A percentile compares a stretch with the other conserved stretches of the same genome.
Conservation (phyloP, 2,888 invertebrate species). For the Clivina fossor region DNA sequence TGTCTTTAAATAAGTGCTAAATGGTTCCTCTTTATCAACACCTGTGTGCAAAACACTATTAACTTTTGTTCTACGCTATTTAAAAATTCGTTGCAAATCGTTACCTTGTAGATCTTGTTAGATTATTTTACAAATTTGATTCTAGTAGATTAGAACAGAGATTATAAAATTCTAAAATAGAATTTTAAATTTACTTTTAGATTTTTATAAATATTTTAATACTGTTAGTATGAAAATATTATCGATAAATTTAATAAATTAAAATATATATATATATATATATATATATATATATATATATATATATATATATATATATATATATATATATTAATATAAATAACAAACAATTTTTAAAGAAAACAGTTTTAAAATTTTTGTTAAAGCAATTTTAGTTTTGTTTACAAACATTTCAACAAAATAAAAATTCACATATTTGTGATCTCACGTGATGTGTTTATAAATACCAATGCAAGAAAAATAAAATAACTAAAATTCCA, state of each 20-base stretch:
- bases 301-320: too few species aligned
- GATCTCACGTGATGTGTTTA: background rate
- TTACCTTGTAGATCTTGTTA: background rate
- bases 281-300: too few species aligned
- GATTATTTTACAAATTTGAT: background rate
- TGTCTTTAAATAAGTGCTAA: background rate
- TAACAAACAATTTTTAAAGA: slow-evolving; percentile 3
- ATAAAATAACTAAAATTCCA: background rate
- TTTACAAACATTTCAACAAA: background rate
- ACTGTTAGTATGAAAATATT: too few species aligned
- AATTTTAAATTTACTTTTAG: background rate
- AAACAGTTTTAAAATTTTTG: too few species aligned
- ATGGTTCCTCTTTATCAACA: background rate
- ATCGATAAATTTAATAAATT: too few species aligned
- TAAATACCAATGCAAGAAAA: background rate
- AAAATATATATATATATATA: too few species aligned
- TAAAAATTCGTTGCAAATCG: background rate
- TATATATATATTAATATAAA: too few species aligned
- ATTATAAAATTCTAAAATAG: background rate
- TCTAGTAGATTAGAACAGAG: too few species aligned
- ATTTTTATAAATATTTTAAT: background rate
- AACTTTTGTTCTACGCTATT: background rate
- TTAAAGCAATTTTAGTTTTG: too few species aligned
- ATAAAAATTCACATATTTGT: background rate
- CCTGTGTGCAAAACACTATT: background rate